Evolutionary conservation across 2,888 invertebrate species (phyloP), one percentile per base, ranked within the genome.

Genomic region (Panzeria rudis): DNA sequence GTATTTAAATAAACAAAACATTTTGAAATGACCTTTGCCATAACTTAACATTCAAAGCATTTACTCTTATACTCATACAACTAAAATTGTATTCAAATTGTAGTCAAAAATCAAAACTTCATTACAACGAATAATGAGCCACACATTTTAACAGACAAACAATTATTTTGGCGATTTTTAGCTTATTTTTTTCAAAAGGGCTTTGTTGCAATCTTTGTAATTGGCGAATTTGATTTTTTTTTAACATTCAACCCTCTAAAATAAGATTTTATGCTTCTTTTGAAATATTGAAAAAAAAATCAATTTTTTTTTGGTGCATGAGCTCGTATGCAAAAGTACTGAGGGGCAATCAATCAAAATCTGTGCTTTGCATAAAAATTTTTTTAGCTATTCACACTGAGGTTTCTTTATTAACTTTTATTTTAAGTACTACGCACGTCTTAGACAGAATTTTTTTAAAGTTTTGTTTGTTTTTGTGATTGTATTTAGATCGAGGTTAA

Each of bases 401-500:
- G 32, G 61, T 64, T 62, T 44, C 17, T 68, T 66, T 71, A 38
- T 61, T 29, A n/a, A 78, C 71, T 85, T 47, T 59, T 15, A 66
- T 59, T 82, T 82, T 78, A 47, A 44, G 62, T 62, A 61, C 69
- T 59, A 82, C 75, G 75, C 77, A 78, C 77, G 77, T 71, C 71
- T 72, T 23, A 47, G 1, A 64, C 56, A 81, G 84, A 64, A 69
- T 73, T 41, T 52, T 77, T 61, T n/a, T 38, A 29, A 29, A 29
- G 5, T 29, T 66, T 9, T 29, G 11, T 54, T 61, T 69, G 50
- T 44, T 15, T 7, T 50, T 75, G 41, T 52, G n/a, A 50, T 61
- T 79, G 35, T 72, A 54, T 75, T 85, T 82, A 75, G 82, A 79
- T 85, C 85, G 85, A 85, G 85, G 85, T 82, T 85, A 85, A 85